Conservation (phyloP, 2,113 vertebrate species). For the Pandion haliaetus region DNA sequence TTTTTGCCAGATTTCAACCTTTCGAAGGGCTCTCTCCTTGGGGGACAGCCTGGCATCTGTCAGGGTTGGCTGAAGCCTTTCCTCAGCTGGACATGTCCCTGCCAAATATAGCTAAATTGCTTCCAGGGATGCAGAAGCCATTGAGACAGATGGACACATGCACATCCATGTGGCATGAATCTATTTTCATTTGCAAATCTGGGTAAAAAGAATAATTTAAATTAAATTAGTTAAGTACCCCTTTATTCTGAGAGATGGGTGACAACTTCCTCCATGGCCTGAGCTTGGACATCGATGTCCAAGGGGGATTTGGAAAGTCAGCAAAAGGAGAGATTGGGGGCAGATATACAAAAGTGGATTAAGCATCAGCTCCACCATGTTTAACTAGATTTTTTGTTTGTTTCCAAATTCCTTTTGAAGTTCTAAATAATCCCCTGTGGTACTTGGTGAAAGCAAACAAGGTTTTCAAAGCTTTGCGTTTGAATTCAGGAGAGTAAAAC, state of each 20-base stretch:
- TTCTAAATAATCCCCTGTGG: background rate
- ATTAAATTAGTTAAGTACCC: background rate
- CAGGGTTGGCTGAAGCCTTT: background rate
- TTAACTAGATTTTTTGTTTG: background rate
- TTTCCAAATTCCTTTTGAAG: conserved; percentile 40
- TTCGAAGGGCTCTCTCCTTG: background rate
- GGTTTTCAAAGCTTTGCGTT: background rate
- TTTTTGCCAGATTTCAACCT: background rate
- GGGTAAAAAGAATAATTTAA: background rate
- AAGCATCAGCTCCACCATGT: background rate
- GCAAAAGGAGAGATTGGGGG: background rate
- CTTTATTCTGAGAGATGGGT: background rate
- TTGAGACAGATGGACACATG: background rate
- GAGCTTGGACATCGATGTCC: background rate
- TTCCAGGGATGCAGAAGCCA: background rate
- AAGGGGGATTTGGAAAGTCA: background rate
- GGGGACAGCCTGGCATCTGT: background rate
- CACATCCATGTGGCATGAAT: background rate
- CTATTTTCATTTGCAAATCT: background rate
- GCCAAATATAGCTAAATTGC: background rate
- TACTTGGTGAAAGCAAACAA: background rate
- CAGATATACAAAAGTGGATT: background rate
- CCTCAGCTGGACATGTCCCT: background rate
- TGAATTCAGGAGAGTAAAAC: background rate
- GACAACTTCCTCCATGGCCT: background rate